Evolutionary conservation across 2,797 vertebrate genomes (phyloP), one percentile per base, ranked within the genome.

Genomic region (Poeciliopsis gracilis): DNA sequence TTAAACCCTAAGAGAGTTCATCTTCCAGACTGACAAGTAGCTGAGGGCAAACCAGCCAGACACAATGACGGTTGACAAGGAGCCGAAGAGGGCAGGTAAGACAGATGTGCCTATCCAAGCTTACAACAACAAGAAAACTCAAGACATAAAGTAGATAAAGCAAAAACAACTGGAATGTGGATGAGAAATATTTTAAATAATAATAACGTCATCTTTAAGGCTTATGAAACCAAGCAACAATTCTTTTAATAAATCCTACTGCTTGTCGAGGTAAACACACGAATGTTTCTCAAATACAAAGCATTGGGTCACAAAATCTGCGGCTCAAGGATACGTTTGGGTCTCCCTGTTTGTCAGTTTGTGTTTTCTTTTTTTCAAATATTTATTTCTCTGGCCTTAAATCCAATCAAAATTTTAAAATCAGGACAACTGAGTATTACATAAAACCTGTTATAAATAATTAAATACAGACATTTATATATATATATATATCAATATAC

Each of bases 31-130:
- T 73, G 51, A 77, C 49, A 76, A 53, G 70, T 47, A 70, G 78
- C 74, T 77, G 61, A 41, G 57, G 70, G 36, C 38, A 28, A 77
- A 73, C 36, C 69, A 77, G 28, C 51, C 61, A 79, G 51, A 74
- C 75, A 79, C 43, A 72, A 59, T 47, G 41, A 43, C 38, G 63
- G 77, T n/a, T 73, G 77, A 74, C 51, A 71, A 75, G 25, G 61
- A 77, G 78, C 46, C 77, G 38, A 70, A 61, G 45, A 83, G 30
- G 45, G 10, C 78, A 77, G 55, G 53, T 72, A 46, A 77, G 57
- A 81, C 15, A 73, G 36, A 72, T 61, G 74, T 66, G 67, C 45
- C 67, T 43, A 66, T 72, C 38, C 55, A 30, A 51, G 61, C 69
- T 57, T 46, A 73, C 51, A 61, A 51, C 5, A 69, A 77, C 47